Conservation (phyloP, 2,888 invertebrate genomes). For the Tenodera sinensis region DNA sequence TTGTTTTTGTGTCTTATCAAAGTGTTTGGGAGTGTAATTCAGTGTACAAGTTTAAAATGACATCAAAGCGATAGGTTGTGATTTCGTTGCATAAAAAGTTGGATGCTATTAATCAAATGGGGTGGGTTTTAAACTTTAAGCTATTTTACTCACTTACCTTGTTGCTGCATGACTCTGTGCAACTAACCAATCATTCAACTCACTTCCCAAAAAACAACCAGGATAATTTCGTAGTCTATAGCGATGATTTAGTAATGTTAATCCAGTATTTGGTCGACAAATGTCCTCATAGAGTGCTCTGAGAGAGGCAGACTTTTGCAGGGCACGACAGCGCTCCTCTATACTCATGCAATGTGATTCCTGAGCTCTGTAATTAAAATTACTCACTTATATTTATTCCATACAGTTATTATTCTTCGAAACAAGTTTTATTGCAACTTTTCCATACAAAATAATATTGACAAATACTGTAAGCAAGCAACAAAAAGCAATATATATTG, state of each 20-base stretch:
- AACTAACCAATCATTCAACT: constrained; percentile 80
- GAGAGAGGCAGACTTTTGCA: constrained; percentile 58
- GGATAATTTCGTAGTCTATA: constrained; percentile 70
- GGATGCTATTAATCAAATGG: no score
- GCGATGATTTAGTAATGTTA: constrained; percentile 59
- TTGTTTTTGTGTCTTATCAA: no score
- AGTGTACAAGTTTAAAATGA: no score
- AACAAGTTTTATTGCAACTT: not conserved
- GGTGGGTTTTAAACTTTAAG: no score
- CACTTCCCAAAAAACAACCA: constrained; percentile 73
- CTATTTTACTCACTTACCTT: constrained; percentile 46
- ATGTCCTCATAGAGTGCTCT: constrained; percentile 61
- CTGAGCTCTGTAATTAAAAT: constrained; percentile 9
- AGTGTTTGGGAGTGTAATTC: no score
- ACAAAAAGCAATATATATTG: no score
- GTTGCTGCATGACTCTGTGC: constrained; percentile 71
- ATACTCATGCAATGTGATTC: constrained; percentile 16
- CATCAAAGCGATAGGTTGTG: no score
- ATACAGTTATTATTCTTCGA: not conserved
- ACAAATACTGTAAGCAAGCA: not conserved
- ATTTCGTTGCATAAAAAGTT: no score
- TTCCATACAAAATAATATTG: not conserved
- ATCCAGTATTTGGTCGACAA: constrained; percentile 52
- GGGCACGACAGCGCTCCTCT: constrained; percentile 49
- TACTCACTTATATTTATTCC: not conserved